Evolutionary conservation across 2,113 vertebrate genomes (phyloP).

Genomic region (Burhinus oedicnemus): DNA sequence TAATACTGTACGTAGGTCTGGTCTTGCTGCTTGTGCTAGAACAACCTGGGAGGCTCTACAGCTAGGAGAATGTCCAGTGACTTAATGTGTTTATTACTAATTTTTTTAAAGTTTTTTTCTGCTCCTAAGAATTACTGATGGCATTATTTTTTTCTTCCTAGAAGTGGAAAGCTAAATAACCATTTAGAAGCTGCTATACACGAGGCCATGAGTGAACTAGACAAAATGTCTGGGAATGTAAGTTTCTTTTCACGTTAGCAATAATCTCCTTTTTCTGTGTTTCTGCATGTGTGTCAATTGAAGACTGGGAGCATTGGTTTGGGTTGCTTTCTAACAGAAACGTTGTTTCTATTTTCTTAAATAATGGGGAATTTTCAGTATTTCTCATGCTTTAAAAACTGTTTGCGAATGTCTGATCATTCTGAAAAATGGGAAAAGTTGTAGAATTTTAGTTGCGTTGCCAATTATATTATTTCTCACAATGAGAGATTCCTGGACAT

Average conservation of each 20-base stretch:
- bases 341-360: background rate
- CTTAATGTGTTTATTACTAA: background rate
- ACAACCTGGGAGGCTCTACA: background rate
- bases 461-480: background rate
- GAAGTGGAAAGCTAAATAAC: slow-evolving; percentile 96
- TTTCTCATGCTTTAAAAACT: background rate
- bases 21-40: accelerated
- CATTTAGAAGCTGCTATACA: slow-evolving; percentile 99
- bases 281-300: background rate
- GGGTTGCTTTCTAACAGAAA: background rate
- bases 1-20: accelerated
- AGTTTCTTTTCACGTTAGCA: slow-evolving; percentile 72
- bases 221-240: slow-evolving; percentile 98
- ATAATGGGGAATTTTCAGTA: background rate
- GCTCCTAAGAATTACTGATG: background rate
- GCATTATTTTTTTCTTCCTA: slow-evolving; percentile 53
- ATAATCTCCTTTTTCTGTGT: background rate
- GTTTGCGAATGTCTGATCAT: background rate
- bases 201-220: slow-evolving; percentile 97
- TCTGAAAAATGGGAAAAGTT: background rate
- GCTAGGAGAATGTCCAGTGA: accelerated
- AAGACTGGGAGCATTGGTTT: background rate
- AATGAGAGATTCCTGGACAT: background rate
- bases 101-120: background rate
- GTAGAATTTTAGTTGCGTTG: background rate